Evolutionary conservation across 1,140 invertebrate species (phyloP), one percentile per base, ranked within the genome.

Genomic region (Heliconius hermathena): DNA sequence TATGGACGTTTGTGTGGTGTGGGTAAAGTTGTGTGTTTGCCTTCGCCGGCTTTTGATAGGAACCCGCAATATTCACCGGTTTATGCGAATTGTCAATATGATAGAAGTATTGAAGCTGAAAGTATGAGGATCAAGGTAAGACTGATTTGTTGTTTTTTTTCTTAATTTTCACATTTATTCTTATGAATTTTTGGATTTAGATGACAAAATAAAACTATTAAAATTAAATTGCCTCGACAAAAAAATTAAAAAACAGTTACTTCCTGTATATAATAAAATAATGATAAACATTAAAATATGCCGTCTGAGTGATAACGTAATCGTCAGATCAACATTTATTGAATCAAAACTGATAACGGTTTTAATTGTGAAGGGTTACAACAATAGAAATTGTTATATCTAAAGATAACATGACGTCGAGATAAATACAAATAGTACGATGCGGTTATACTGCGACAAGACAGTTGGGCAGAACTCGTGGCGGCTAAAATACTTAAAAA

Each of bases 51-150:
- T 0, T 94, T 86, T 60, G 91, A 94, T 20, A 88, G 90, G 49
- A 93, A 90, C 76, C 92, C 91, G 5, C 91, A 94, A 41, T 94
- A 94, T 77, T 88, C 90, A 0, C 93, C 93, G 0, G 91, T 94
- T 2, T 93, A 93, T 70, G 85, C 85, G 3, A 93, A 90, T 71
- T 88, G 83, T 57, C 82, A 88, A 36, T 90, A 90, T 38, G 91
- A 94, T 38, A 88, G 90, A 33, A 91, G 91, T 79, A 70, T 83
- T 46, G 91, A 94, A 57, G 90, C 93, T 13, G 93, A 94, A 70
- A 88, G 49, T 73, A 91, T 85, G 79, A 87, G 93, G 49, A 86
- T 89, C 4, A 88, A 90, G 91, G 91, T 92, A 86, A 66, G 60
- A 29, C 9, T 66, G 11, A 13, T 66, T 66, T 66, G 20, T 57